These are phyloP conservation scores for Sarcoramphus papa DNA, from an alignment of 2,797 vertebrate species.

Conservation along the genomic window DNA sequence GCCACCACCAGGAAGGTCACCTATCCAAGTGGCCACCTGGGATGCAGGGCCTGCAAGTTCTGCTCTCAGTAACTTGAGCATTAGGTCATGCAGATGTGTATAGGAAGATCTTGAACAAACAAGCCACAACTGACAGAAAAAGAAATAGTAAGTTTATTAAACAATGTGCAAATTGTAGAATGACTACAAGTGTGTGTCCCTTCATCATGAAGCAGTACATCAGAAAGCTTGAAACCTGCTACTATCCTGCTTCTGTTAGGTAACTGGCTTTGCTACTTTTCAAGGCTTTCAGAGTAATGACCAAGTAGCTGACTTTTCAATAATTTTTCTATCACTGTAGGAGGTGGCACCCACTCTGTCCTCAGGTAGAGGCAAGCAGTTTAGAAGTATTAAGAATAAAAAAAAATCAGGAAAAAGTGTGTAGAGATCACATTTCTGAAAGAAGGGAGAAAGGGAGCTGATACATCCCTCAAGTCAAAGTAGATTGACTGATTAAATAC, in stretches of 20 bases:
- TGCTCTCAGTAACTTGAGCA: rapidly evolving
- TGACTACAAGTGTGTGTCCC: no score
- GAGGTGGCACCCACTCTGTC: no score
- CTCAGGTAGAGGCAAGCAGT: neutral
- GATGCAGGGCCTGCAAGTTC: rapidly evolving
- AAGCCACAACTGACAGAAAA: neutral
- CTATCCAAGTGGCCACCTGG: neutral
- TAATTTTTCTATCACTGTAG: rapidly evolving
- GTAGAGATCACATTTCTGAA: neutral
- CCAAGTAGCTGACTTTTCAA: no score
- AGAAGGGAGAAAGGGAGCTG: neutral
- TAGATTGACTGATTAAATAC: neutral
- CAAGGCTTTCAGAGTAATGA: neutral
- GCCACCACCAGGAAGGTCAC: neutral
- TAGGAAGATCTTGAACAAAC: neutral
- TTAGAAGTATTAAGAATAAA: neutral
- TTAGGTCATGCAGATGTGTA: rapidly evolving
- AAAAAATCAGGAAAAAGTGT: neutral
- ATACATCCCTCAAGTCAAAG: neutral
- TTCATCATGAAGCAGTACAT: no score
- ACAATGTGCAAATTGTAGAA: rapidly evolving
- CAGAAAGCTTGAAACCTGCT: neutral
- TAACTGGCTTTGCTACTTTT: rapidly evolving
- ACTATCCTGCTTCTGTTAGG: rapidly evolving
- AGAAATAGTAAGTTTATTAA: rapidly evolving